These are phyloP conservation scores for Chauna torquata DNA, from an alignment of 2,113 vertebrate genomes.

Conservation along the genomic window DNA sequence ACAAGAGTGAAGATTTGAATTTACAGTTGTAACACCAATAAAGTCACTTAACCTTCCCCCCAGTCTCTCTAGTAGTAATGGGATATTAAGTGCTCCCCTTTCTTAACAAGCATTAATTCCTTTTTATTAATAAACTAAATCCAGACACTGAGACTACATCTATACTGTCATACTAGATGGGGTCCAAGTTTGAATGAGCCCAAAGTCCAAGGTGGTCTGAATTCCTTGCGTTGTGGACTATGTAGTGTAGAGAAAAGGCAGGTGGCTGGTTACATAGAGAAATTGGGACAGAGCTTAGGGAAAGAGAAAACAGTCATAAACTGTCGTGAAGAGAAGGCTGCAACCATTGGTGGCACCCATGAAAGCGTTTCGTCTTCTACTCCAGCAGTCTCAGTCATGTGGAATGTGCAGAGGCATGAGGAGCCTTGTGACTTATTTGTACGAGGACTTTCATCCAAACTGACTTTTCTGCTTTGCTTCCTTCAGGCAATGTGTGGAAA, in stretches of 20 bases:
- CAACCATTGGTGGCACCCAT: background rate
- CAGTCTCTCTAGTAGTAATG: background rate
- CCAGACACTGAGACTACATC: background rate
- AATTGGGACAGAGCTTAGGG: background rate
- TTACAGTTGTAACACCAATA: background rate
- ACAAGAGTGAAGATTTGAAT: background rate
- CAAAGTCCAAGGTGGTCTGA: background rate
- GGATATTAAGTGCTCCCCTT: background rate
- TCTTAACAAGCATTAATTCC: background rate
- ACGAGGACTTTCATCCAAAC: background rate
- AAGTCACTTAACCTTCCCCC: background rate
- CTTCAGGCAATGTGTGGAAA: constrained; percentile 73
- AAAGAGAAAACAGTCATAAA: background rate
- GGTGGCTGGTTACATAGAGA: background rate
- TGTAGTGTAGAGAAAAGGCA: background rate
- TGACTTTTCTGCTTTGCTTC: background rate
- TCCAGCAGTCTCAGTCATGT: background rate
- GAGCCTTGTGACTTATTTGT: background rate
- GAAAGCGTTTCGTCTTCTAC: background rate
- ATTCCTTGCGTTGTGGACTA: background rate
- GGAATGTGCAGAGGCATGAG: background rate
- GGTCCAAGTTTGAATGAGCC: background rate
- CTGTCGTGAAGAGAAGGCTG: background rate
- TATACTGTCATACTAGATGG: background rate
- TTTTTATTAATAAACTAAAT: background rate